These are phyloP conservation scores for Noturus placidus DNA, from an alignment of 2,113 vertebrate species.

Conservation along the genomic window DNA sequence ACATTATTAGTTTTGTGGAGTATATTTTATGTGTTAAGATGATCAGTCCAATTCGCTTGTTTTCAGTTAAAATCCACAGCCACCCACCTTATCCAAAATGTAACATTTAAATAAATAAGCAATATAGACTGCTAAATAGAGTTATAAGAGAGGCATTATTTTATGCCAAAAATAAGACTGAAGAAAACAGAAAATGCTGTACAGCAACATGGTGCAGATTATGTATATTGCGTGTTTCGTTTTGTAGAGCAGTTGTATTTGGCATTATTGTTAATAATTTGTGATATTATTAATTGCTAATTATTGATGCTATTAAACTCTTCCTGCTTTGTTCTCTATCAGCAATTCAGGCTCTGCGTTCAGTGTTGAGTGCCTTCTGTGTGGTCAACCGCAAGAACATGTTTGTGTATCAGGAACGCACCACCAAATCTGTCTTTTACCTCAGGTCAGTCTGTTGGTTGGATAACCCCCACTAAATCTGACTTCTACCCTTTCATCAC, in stretches of 20 bases:
- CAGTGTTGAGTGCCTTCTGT: slow-evolving; percentile 93
- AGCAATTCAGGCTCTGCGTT: slow-evolving; percentile 96
- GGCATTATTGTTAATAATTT: not conserved
- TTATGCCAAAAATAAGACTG: too few species aligned
- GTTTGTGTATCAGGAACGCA: slow-evolving; percentile 97
- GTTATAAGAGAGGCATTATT: not conserved
- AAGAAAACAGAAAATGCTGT: not conserved
- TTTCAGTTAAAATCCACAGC: not conserved
- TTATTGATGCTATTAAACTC: not conserved
- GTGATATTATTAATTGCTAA: not conserved
- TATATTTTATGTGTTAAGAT: not conserved
- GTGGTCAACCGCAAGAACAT: slow-evolving; percentile 98
- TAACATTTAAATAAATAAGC: not conserved
- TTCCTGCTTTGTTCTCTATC: slow-evolving; percentile 12
- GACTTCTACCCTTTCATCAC: not conserved
- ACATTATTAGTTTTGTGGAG: not conserved
- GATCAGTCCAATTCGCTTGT: not conserved
- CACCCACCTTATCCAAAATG: not conserved
- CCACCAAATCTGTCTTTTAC: slow-evolving; percentile 96
- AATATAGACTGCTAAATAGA: not conserved
- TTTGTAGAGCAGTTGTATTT: not conserved
- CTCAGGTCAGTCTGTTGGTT: slow-evolving; percentile 67
- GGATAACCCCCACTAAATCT: not conserved
- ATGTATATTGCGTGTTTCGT: not conserved
- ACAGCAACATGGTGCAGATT: not conserved